These are phyloP conservation scores for Hyla sarda DNA, from an alignment of 2,113 vertebrate genomes.

Conservation along the genomic window DNA sequence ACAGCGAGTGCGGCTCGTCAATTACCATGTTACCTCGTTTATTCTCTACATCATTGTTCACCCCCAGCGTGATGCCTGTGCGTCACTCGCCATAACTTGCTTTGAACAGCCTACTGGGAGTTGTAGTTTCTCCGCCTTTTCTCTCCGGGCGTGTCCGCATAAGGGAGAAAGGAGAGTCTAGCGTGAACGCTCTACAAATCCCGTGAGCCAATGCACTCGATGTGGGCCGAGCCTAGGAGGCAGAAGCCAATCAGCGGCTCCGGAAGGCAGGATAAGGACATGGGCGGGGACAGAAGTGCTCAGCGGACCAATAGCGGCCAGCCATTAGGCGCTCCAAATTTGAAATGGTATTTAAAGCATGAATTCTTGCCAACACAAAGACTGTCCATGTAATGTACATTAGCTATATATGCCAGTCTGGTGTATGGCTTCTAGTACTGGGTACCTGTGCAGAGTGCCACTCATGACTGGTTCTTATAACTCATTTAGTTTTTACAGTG, in stretches of 20 bases:
- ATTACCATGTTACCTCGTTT: conserved; percentile 25
- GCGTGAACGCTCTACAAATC: conserved; percentile 28
- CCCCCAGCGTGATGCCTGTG: conserved; percentile 14
- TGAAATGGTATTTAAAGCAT: conserved; percentile 19
- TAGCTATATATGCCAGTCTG: no score
- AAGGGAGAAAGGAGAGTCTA: neutral
- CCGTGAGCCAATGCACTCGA: conserved; percentile 10
- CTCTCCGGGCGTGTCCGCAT: conserved; percentile 52
- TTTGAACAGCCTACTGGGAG: conserved; percentile 26
- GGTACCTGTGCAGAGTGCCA: no score
- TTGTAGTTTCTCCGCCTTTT: conserved; percentile 41
- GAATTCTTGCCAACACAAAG: neutral
- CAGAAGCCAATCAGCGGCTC: neutral
- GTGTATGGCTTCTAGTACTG: no score
- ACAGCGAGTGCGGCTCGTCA: no score
- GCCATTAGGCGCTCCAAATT: neutral
- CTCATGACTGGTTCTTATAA: no score
- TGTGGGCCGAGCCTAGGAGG: neutral
- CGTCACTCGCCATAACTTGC: conserved; percentile 36
- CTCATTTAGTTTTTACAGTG: no score
- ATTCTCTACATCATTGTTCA: conserved; percentile 19
- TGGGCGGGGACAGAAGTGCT: neutral
- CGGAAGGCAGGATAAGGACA: conserved; percentile 10
- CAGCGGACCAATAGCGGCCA: neutral
- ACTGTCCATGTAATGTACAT: no score